These are phyloP conservation scores for Penaeus monodon DNA, from an alignment of 2,888 invertebrate species.

Conservation along the genomic window DNA sequence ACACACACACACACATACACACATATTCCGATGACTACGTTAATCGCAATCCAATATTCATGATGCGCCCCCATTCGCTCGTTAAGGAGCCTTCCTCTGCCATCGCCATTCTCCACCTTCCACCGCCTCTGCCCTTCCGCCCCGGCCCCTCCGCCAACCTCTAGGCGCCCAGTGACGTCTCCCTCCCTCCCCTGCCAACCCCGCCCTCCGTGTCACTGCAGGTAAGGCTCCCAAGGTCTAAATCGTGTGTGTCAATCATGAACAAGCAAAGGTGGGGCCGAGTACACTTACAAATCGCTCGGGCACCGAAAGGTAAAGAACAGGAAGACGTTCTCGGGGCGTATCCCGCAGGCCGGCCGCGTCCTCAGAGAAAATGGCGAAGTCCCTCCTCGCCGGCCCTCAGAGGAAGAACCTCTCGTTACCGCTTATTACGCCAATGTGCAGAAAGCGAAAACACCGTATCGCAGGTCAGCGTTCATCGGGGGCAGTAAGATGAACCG, in stretches of 20 bases:
- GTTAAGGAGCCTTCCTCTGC: neutral
- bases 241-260: constrained; percentile 57
- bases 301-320: constrained; percentile 54
- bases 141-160: neutral
- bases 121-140: neutral
- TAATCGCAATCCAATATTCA: no score
- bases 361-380: no score
- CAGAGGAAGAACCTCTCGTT: no score
- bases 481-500: neutral
- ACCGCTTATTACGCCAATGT: no score
- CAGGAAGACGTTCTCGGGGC: constrained; percentile 6
- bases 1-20: no score
- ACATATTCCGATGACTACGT: no score
- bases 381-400: no score
- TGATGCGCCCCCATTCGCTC: neutral
- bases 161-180: neutral
- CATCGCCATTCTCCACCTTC: neutral
- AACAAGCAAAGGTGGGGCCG: constrained; percentile 58
- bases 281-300: constrained; percentile 57
- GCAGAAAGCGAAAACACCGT: no score
- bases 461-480: no score
- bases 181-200: neutral
- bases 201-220: constrained; percentile 50
- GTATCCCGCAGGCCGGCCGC: constrained; percentile 13
- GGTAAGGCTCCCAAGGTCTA: constrained; percentile 51